Evolutionary conservation across 2,888 invertebrate species (phyloP).

Genomic region (Agrypnus murinus): DNA sequence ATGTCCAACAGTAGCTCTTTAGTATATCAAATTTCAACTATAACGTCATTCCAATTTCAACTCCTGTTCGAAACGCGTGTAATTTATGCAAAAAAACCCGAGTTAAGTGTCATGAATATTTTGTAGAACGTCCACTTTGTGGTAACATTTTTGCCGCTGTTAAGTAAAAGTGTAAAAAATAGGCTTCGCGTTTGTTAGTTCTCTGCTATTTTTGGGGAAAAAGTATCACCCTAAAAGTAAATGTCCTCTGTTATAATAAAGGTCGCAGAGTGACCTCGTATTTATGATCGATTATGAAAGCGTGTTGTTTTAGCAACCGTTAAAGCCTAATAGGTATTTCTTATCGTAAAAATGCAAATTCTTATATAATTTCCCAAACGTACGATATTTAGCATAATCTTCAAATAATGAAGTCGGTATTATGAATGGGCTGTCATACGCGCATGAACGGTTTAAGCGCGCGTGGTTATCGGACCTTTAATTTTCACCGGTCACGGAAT

Average conservation of each 20-base stretch:
- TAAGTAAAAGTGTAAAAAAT: background rate
- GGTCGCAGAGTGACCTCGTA: conserved; percentile 56
- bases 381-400: conserved; percentile 66
- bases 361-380: conserved; percentile 64
- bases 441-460: conserved; percentile 61
- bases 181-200: background rate
- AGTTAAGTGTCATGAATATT: conserved; percentile 40
- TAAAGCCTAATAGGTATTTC: conserved; percentile 63
- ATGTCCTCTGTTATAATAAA: conserved; percentile 42
- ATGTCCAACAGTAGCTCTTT: conserved; percentile 30
- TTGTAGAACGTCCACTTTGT: conserved; percentile 38
- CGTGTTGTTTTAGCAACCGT: conserved; percentile 55
- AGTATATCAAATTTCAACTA: conserved; percentile 38
- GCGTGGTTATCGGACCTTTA: conserved; percentile 60
- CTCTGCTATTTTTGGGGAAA: conserved; percentile 16
- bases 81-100: conserved; percentile 41
- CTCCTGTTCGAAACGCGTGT: conserved; percentile 30
- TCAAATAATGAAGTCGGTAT: conserved; percentile 67
- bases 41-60: conserved; percentile 32
- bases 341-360: conserved; percentile 67
- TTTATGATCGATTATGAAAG: conserved; percentile 60
- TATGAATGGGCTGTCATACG: conserved; percentile 68
- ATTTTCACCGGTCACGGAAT: conserved; percentile 63
- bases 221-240: conserved; percentile 2
- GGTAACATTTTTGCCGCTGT: conserved; percentile 12